Evolutionary conservation across 2,888 invertebrate genomes (phyloP), one percentile per base, ranked within the genome.

Genomic region (Pristionchus exspectatus): DNA sequence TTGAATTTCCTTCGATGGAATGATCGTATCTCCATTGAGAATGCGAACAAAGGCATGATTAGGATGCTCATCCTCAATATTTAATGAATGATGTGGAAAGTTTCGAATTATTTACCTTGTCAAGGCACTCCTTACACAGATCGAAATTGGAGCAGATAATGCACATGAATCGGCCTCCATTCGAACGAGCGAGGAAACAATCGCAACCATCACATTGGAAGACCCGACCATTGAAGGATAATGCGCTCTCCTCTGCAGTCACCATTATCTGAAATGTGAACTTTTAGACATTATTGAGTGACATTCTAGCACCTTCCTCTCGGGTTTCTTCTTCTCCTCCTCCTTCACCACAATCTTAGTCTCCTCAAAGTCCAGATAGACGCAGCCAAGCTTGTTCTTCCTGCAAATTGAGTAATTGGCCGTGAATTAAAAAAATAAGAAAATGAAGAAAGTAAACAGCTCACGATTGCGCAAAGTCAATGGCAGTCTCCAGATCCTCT

Each of bases 101-200:
- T 5, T 24, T 3, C n/a, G 56, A n/a, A 63, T 7, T 3, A n/a
- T 5, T 54, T 27, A 84, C 84, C 84, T 84, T 59, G 21, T 2
- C 27, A 2, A 33, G 10, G 24, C 84, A 84, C 56, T 38, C 59
- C 2, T n/a, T 27, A n/a, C 84, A 84, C 54, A 84, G 84, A 30
- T 84, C 84, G 84, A 56, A 84, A 56, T 84, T 27, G 21, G 18
- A 56, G 84, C 84, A 84, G 56, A 84, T 30, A 27, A 18, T 21
- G 84, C 84, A 84, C 33, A 56, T 84, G 84, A n/a, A 84, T 30
- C 84, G 27, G 0, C 59, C 84, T 27, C 59, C 84, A 44, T 84
- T 84, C 14, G 30, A 21, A 1, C 12, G 30, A 33, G 54, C n/a
- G 30, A 84, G 30, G n/a, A 24, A 84, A 24, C 56, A 59, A n/a